Conservation (phyloP, 2,888 invertebrate species). For the Colostygia pectinataria region DNA sequence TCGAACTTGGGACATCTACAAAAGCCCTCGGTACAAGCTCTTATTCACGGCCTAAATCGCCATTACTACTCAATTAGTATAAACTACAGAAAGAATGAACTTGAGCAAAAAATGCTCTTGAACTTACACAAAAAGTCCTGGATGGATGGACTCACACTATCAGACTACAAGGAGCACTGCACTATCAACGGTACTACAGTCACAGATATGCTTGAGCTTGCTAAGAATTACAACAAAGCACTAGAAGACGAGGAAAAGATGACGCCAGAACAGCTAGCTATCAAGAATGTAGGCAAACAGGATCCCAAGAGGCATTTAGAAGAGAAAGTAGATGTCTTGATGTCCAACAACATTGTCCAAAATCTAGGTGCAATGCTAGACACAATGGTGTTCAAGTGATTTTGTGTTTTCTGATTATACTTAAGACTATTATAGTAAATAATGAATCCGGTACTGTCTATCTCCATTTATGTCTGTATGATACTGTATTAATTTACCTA, state of each 20-base stretch:
- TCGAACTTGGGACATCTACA: constrained; percentile 99
- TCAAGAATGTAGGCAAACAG: constrained; percentile 99
- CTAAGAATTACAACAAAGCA: constrained; percentile 98
- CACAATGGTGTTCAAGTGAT: constrained; percentile 81
- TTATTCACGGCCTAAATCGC: constrained; percentile 98
- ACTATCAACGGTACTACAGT: constrained; percentile 96
- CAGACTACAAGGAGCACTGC: constrained; percentile 96
- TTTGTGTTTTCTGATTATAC: constrained; percentile 46
- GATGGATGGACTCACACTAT: constrained; percentile 97
- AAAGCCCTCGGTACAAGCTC: constrained; percentile 99
- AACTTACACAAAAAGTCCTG: constrained; percentile 99
- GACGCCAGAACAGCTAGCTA: constrained; percentile 99
- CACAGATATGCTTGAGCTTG: constrained; percentile 97
- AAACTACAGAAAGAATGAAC: constrained; percentile 98
- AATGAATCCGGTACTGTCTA: constrained; percentile 53
- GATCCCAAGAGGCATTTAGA: constrained; percentile 99
- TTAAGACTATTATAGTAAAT: constrained; percentile 63
- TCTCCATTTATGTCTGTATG: constrained; percentile 55
- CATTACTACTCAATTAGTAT: constrained; percentile 99
- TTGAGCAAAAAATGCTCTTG: constrained; percentile 99
- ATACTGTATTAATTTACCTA: constrained; percentile 66
- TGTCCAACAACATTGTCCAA: constrained; percentile 99
- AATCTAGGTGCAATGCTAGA: constrained; percentile 98
- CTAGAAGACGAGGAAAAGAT: constrained; percentile 99
- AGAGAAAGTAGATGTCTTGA: constrained; percentile 97